phyloP scores from a whole-genome alignment of 1,140 invertebrate species.

The Belonocnema kinseyi region DNA sequence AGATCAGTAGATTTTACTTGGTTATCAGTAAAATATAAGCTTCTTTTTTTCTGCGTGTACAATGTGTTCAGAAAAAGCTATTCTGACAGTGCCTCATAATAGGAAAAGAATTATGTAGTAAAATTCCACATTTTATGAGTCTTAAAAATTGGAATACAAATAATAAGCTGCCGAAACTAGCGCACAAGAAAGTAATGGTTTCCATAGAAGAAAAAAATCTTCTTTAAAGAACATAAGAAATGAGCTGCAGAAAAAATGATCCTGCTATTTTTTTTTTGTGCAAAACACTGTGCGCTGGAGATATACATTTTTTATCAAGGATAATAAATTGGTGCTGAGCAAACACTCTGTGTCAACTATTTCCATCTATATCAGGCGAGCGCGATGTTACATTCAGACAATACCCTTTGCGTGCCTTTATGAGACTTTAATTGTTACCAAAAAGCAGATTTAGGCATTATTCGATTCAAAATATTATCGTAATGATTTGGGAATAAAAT shows the following conservation, averaged over 20 bases:
- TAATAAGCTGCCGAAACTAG: background rate
- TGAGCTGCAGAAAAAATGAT: no score
- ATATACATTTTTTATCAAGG: constrained; percentile 58
- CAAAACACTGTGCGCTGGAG: constrained; percentile 36
- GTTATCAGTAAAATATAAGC: no score
- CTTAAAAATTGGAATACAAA: background rate
- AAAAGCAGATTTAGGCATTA: constrained; percentile 14
- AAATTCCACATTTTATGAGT: background rate
- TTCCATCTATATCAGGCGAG: constrained; percentile 55
- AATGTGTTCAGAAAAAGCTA: no score
- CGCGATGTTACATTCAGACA: constrained; percentile 43
- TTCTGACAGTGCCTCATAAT: no score
- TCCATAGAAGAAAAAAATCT: background rate
- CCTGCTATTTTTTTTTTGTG: no score
- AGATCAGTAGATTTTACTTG: no score
- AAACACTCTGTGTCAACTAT: constrained; percentile 60
- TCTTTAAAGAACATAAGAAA: no score
- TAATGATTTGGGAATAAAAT: no score
- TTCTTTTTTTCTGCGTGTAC: no score
- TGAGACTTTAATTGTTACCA: constrained; percentile 50
- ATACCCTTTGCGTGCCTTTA: constrained; percentile 24
- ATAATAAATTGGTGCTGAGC: constrained; percentile 57
- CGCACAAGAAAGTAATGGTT: constrained; percentile 11
- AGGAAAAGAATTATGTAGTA: background rate
- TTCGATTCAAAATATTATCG: no score